Evolutionary conservation across 2,113 vertebrate genomes (phyloP).

Genomic region (Platycercus adscitus): DNA sequence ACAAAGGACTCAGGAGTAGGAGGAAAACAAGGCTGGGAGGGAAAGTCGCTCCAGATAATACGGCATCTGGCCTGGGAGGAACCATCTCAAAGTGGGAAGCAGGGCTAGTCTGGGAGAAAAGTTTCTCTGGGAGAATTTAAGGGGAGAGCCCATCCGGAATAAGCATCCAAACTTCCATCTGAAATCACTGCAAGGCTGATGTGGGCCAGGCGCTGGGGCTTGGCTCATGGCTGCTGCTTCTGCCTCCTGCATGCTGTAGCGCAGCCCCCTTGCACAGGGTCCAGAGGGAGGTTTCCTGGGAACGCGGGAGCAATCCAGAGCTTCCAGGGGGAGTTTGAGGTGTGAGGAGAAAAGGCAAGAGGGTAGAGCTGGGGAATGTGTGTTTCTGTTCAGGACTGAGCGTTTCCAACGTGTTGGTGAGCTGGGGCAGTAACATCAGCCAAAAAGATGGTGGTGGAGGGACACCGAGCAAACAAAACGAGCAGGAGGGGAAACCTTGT

Average conservation of each 20-base stretch:
- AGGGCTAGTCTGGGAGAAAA: background rate
- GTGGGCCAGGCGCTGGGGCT: background rate
- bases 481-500: background rate
- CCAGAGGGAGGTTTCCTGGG: background rate
- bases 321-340: background rate
- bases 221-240: background rate
- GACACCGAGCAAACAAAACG: background rate
- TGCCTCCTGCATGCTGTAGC: accelerated
- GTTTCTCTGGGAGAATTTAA: background rate
- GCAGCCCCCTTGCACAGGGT: background rate
- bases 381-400: background rate
- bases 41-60: conserved; percentile 47
- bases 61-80: conserved; percentile 61
- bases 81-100: conserved; percentile 14
- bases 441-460: background rate
- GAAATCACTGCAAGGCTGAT: background rate
- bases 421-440: background rate
- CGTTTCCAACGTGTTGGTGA: background rate
- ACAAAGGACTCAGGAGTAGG: conserved; percentile 57
- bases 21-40: conserved; percentile 61
- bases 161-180: background rate
- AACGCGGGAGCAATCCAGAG: background rate
- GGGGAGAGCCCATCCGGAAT: background rate
- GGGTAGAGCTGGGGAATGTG: background rate
- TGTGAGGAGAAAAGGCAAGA: background rate